These are phyloP conservation scores for Pseudotriccus pelzelni DNA, from an alignment of 2,797 vertebrate genomes.

Conservation along the genomic window DNA sequence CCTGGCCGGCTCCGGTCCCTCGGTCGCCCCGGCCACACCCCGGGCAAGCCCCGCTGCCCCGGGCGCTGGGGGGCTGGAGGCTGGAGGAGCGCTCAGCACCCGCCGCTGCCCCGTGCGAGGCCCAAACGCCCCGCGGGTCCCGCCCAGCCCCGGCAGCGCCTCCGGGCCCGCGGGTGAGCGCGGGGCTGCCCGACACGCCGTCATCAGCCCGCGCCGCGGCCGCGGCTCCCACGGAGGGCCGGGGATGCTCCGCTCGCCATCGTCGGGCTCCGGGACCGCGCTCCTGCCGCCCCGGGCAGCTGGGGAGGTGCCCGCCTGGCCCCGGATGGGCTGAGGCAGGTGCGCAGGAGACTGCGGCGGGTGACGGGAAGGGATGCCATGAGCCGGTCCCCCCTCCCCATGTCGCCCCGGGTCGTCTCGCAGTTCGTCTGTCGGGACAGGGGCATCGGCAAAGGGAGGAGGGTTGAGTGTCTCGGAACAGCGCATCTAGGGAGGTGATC, in stretches of 20 bases:
- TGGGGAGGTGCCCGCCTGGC: no score
- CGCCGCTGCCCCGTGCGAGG: not conserved
- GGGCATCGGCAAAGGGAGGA: not conserved
- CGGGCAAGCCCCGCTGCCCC: rapidly evolving
- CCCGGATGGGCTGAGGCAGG: not conserved
- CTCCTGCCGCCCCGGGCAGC: not conserved
- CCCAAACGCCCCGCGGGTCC: rapidly evolving
- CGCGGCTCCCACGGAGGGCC: no score
- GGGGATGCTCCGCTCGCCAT: not conserved
- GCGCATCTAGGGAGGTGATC: rapidly evolving
- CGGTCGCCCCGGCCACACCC: rapidly evolving
- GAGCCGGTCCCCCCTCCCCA: rapidly evolving
- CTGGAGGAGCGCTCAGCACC: not conserved
- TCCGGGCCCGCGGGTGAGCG: rapidly evolving
- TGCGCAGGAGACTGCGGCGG: not conserved
- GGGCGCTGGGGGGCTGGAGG: rapidly evolving
- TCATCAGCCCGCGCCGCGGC: not conserved
- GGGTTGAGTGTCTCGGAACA: rapidly evolving
- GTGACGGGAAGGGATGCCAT: not conserved
- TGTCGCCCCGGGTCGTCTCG: not conserved
- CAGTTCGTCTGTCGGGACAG: rapidly evolving
- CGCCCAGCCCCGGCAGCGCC: not conserved
- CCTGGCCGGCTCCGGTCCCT: rapidly evolving
- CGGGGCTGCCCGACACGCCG: not conserved
- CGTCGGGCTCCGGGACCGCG: not conserved